phyloP scores from a whole-genome alignment of 1,140 invertebrate genomes.

The Procambarus virginalis region DNA sequence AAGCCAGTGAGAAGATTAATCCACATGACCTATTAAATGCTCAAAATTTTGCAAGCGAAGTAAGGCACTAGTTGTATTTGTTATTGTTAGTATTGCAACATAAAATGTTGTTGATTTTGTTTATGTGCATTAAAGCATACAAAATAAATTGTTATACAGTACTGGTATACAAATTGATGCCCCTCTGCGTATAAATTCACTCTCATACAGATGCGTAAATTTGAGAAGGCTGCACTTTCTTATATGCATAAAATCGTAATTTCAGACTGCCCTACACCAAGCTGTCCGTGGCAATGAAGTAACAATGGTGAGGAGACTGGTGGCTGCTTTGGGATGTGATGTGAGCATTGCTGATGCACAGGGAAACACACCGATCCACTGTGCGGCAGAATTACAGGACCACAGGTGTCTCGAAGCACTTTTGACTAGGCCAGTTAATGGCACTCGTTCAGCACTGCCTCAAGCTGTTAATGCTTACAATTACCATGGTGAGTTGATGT shows the following conservation, averaged over 20 bases:
- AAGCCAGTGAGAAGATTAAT: constrained; percentile 62
- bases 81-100: neutral
- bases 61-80: constrained; percentile 10
- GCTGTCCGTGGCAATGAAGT: constrained; percentile 63
- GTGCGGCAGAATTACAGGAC: constrained; percentile 43
- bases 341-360: constrained; percentile 53
- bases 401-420: constrained; percentile 51
- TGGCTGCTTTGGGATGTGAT: constrained; percentile 59
- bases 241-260: neutral
- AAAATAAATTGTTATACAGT: constrained; percentile 3
- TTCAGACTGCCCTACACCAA: constrained; percentile 64
- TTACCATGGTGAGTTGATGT: constrained; percentile 54
- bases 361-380: constrained; percentile 65
- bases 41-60: constrained; percentile 68
- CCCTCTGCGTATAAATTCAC: too few relatives aligned
- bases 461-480: constrained; percentile 64
- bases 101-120: too few relatives aligned
- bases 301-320: constrained; percentile 53
- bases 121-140: neutral
- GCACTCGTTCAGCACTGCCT: constrained; percentile 41
- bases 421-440: constrained; percentile 59
- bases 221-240: too few relatives aligned
- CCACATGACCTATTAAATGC: constrained; percentile 60
- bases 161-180: neutral
- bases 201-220: too few relatives aligned